Evolutionary conservation across 2,888 invertebrate species (phyloP).

Genomic region (Xanthorhoe spadicearia): DNA sequence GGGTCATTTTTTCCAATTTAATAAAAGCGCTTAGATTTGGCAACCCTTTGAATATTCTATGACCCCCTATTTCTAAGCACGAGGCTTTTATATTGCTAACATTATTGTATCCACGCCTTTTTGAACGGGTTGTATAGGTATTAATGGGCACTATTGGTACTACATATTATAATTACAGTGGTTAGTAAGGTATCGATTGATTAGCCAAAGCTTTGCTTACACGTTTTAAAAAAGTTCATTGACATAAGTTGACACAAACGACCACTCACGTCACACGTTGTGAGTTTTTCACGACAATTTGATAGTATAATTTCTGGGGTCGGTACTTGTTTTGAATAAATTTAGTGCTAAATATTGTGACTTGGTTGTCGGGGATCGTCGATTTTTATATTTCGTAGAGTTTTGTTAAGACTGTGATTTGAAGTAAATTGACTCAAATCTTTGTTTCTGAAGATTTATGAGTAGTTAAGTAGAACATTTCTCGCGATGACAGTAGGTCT

Average conservation of each 20-base stretch:
- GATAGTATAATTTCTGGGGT: constrained; percentile 58
- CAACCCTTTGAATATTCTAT: constrained; percentile 79
- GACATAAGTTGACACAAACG: constrained; percentile 56
- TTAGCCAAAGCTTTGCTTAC: constrained; percentile 37
- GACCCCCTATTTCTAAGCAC: constrained; percentile 64
- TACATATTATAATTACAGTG: constrained; percentile 2
- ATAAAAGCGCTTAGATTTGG: constrained; percentile 72
- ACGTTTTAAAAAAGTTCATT: constrained; percentile 56
- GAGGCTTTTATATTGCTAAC: constrained; percentile 56
- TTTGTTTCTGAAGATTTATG: constrained; percentile 17
- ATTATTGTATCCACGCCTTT: constrained; percentile 54
- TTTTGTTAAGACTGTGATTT: not conserved
- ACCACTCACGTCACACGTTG: constrained; percentile 51
- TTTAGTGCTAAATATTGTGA: constrained; percentile 34
- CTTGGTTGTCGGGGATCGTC: constrained; percentile 24
- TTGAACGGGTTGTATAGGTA: constrained; percentile 17
- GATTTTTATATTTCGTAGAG: constrained; percentile 18
- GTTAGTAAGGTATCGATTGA: constrained; percentile 19
- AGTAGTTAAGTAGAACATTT: constrained; percentile 46
- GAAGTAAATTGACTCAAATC: not conserved
- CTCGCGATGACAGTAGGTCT: constrained; percentile 36
- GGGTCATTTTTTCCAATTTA: constrained; percentile 66
- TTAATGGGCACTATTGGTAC: constrained; percentile 18
- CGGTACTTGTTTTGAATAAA: constrained; percentile 35
- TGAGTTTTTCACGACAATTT: constrained; percentile 59